Conservation (phyloP, 1,140 invertebrate species). For the Phenacoccus solenopsis region DNA sequence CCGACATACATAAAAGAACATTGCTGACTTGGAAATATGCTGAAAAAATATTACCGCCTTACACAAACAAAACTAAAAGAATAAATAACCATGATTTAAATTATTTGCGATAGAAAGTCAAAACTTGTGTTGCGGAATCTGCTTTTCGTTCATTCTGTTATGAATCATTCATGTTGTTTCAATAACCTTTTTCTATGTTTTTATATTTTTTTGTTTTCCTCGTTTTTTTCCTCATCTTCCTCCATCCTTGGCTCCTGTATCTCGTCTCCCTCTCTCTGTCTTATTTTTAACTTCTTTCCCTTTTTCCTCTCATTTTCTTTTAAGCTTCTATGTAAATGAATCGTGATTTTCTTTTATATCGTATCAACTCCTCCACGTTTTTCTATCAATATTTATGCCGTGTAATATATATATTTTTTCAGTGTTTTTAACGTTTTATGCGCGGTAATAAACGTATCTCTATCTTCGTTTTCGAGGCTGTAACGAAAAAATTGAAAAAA, state of each 20-base stretch:
- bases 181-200: background rate
- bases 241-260: too few relatives aligned
- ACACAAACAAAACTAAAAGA: constrained; percentile 13
- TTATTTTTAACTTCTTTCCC: too few relatives aligned
- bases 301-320: background rate
- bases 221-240: background rate
- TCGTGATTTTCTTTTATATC: too few relatives aligned
- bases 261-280: too few relatives aligned
- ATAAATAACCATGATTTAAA: constrained; percentile 8
- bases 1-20: background rate
- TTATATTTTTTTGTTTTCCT: background rate
- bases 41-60: constrained; percentile 8
- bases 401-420: too few relatives aligned
- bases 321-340: background rate
- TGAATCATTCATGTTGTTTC: constrained; percentile 12
- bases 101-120: background rate
- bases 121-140: background rate
- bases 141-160: background rate
- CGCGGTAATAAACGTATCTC: too few relatives aligned
- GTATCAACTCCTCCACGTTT: too few relatives aligned
- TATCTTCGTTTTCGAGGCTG: too few relatives aligned
- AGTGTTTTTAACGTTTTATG: too few relatives aligned
- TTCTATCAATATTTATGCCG: too few relatives aligned
- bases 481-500: too few relatives aligned
- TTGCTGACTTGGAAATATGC: constrained; percentile 1